These are phyloP conservation scores for Luehdorfia chinensis DNA, from an alignment of 1,140 invertebrate species.

Conservation along the genomic window DNA sequence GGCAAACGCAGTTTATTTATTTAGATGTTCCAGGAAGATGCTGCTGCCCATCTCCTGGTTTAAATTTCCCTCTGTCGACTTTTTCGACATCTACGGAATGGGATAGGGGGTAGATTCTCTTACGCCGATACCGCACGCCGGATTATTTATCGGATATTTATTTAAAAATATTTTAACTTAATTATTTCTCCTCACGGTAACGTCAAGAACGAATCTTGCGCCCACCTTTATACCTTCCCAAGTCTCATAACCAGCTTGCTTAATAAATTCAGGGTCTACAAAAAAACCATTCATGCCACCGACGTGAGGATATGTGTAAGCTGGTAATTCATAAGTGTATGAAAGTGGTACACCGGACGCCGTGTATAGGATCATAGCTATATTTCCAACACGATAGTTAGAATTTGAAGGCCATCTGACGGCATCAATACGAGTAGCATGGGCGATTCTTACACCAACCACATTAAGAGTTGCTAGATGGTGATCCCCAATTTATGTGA, in stretches of 20 bases:
- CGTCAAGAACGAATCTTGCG: constrained; percentile 22
- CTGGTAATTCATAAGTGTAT: constrained; percentile 84
- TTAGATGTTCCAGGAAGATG: too few species aligned
- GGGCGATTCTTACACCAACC: constrained; percentile 37
- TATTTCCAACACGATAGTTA: constrained; percentile 23
- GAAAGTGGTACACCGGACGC: constrained; percentile 77
- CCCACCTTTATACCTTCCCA: constrained; percentile 49
- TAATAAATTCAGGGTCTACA: constrained; percentile 47
- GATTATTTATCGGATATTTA: too few species aligned
- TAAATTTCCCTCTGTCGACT: too few species aligned
- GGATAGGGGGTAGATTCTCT: too few species aligned
- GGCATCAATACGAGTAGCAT: constrained; percentile 37
- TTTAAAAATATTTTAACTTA: too few species aligned
- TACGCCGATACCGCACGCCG: too few species aligned
- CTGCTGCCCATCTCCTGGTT: too few species aligned
- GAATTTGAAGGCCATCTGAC: constrained; percentile 23
- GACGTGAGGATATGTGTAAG: constrained; percentile 77
- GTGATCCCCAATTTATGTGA: constrained; percentile 79
- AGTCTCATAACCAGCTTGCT: constrained; percentile 49
- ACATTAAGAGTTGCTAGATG: constrained; percentile 78
- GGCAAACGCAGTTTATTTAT: too few species aligned
- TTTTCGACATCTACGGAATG: too few species aligned
- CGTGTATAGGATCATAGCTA: constrained; percentile 14
- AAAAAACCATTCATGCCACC: constrained; percentile 35
- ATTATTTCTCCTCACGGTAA: constrained; percentile 22